Evolutionary conservation across 1,140 invertebrate species (phyloP).

Genomic region (Tribolium madens): DNA sequence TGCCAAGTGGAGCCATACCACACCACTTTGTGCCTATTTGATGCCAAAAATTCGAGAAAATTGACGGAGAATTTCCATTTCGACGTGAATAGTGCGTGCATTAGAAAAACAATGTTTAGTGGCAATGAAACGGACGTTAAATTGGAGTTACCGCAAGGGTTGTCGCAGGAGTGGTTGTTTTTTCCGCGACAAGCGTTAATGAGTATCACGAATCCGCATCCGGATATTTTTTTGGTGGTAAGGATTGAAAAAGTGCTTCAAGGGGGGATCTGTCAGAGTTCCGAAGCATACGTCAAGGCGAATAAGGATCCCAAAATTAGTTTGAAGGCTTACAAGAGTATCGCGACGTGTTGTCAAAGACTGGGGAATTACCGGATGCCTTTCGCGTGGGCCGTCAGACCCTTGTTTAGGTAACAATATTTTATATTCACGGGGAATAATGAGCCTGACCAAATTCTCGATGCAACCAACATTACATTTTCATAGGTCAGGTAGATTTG

Average conservation of each 20-base stretch:
- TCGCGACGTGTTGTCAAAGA: constrained; percentile 83
- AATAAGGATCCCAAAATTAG: constrained; percentile 83
- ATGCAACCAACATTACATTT: too few species aligned
- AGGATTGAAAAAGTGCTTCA: constrained; percentile 93
- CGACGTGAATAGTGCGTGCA: constrained; percentile 82
- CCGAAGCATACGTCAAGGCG: constrained; percentile 87
- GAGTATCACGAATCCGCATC: constrained; percentile 84
- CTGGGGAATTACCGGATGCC: constrained; percentile 94
- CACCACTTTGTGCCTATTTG: constrained; percentile 87
- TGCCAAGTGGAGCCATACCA: constrained; percentile 95
- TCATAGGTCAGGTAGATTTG: too few species aligned
- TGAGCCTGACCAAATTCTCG: too few species aligned
- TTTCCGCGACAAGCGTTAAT: constrained; percentile 81
- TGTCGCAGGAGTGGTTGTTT: constrained; percentile 76
- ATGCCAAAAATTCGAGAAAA: constrained; percentile 86
- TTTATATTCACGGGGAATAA: too few species aligned
- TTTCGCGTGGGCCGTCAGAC: constrained; percentile 93
- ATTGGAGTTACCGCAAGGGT: constrained; percentile 68
- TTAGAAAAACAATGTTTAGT: constrained; percentile 60
- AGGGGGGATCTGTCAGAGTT: constrained; percentile 87
- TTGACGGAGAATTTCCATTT: constrained; percentile 95
- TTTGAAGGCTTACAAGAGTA: constrained; percentile 85
- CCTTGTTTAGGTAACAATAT: constrained; percentile 81
- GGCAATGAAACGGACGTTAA: constrained; percentile 43
- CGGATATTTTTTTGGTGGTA: constrained; percentile 90